Percentiles rank a stretch among this genome's conserved stretches.
phyloP scores from a whole-genome alignment of 1,140 invertebrate species.

The Heliconius himera region DNA sequence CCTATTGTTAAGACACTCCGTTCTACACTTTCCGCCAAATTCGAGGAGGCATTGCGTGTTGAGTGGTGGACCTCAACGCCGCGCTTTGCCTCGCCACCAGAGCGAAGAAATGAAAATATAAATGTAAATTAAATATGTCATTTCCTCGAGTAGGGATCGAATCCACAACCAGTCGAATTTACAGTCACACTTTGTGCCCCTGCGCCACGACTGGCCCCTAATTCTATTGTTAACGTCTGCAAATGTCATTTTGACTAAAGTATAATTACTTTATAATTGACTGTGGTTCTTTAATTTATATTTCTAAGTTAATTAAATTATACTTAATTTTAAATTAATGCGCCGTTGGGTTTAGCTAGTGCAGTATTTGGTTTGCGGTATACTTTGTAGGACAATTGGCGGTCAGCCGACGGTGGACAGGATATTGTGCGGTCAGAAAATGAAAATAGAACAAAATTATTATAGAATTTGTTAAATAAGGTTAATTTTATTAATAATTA shows the following conservation, averaged over 20 bases:
- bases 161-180: too few relatives aligned
- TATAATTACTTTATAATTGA: neutral
- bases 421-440: slow-evolving; percentile 17
- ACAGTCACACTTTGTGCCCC: too few relatives aligned
- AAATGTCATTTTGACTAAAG: too few relatives aligned
- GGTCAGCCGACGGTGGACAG: slow-evolving; percentile 13
- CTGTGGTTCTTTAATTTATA: neutral
- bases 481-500: neutral
- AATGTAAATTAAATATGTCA: too few relatives aligned
- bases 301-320: neutral
- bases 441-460: slow-evolving; percentile 20
- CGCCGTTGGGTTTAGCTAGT: slow-evolving; percentile 3
- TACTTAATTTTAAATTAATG: neutral
- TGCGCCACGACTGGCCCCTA: too few relatives aligned
- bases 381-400: slow-evolving; percentile 23
- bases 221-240: neutral
- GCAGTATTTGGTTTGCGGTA: slow-evolving; percentile 18
- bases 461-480: neutral
- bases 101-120: too few relatives aligned
- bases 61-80: too few relatives aligned
- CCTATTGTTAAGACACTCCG: too few relatives aligned
- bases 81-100: too few relatives aligned
- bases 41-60: too few relatives aligned
- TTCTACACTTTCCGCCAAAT: too few relatives aligned
- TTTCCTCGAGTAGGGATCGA: too few relatives aligned